Evolutionary conservation across 2,888 invertebrate genomes (phyloP).

Genomic region (Reticulitermes lucifugus): DNA sequence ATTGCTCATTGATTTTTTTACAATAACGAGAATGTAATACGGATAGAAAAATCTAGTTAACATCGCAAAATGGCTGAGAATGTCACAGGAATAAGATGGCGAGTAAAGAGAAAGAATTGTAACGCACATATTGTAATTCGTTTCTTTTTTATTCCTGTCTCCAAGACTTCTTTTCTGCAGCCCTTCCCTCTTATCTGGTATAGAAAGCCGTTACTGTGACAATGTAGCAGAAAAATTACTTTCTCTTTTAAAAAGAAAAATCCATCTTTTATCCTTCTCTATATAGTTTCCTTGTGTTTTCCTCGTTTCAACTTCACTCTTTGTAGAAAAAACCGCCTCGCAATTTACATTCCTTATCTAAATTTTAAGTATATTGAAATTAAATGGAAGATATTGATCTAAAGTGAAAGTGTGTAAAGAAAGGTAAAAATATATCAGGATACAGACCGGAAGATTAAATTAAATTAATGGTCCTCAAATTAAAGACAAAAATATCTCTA

Average conservation of each 20-base stretch:
- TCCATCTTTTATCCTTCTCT: background rate
- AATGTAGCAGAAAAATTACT: background rate
- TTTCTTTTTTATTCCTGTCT: background rate
- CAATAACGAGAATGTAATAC: background rate
- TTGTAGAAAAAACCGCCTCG: no score
- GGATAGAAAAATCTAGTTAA: background rate
- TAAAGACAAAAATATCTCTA: background rate
- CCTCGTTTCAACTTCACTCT: background rate
- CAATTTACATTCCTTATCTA: background rate
- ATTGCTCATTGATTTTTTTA: background rate
- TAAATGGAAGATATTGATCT: conserved; percentile 1
- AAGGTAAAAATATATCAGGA: background rate
- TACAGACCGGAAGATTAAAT: background rate
- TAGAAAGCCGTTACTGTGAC: background rate
- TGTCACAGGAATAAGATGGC: background rate
- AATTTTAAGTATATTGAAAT: background rate
- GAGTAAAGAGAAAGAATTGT: background rate
- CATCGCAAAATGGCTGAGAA: background rate
- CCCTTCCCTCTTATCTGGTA: background rate
- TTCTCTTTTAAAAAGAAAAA: conserved; percentile 1
- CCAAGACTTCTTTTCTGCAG: background rate
- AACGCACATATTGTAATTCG: background rate
- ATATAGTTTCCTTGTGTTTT: background rate
- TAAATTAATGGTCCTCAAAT: background rate
- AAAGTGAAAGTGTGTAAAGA: background rate